These are phyloP conservation scores for Ceratosolen fusciceps DNA, from an alignment of 1,140 invertebrate genomes.

Conservation along the genomic window DNA sequence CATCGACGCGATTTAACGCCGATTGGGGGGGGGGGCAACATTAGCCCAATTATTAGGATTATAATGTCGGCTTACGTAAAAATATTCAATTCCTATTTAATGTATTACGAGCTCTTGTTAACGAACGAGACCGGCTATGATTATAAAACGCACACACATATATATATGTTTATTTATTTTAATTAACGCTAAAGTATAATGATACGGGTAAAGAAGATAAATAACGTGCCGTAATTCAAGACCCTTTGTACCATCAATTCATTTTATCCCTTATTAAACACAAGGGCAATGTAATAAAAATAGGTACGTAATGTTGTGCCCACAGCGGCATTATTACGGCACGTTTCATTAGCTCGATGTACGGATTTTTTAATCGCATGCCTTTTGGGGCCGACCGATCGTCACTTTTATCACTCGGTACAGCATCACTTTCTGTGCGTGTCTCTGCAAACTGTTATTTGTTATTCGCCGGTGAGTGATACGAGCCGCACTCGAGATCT, in stretches of 20 bases:
- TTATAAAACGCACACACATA: too few species aligned
- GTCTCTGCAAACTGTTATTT: too few species aligned
- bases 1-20: neutral
- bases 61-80: neutral
- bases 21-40: neutral
- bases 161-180: too few species aligned
- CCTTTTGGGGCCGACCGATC: neutral
- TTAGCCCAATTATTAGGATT: constrained; percentile 16
- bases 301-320: too few species aligned
- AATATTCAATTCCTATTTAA: constrained; percentile 8
- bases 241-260: neutral
- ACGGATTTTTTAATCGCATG: neutral
- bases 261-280: neutral
- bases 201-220: neutral
- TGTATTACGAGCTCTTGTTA: neutral
- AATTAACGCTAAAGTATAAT: neutral
- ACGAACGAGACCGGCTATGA: neutral
- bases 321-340: neutral
- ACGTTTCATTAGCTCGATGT: neutral
- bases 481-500: neutral
- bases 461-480: neutral
- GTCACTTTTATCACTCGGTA: neutral
- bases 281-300: neutral
- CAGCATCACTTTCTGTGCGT: neutral
- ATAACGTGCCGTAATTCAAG: neutral